Conservation (phyloP, 2,797 vertebrate genomes). For the Buphagus erythrorhynchus region DNA sequence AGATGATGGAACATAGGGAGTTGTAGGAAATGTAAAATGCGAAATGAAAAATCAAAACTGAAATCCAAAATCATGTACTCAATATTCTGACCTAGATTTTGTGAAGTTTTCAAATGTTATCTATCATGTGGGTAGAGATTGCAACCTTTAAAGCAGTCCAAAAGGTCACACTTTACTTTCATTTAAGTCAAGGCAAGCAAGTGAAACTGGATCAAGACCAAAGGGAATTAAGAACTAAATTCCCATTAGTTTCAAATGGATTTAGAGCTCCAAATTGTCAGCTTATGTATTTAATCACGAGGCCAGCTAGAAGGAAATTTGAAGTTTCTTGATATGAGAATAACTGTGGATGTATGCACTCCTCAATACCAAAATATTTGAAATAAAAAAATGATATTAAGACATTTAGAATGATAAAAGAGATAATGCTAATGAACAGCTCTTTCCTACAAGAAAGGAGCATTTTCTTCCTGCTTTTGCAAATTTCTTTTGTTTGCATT, state of each 20-base stretch:
- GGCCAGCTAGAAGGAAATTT: neutral
- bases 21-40: neutral
- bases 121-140: neutral
- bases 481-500: neutral
- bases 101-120: neutral
- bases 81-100: neutral
- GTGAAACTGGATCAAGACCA: constrained; percentile 25
- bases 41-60: neutral
- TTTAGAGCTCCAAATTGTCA: constrained; percentile 15
- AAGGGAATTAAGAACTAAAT: constrained; percentile 41
- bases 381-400: neutral
- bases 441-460: neutral
- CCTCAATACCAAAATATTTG: neutral
- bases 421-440: neutral
- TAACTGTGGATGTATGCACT: neutral
- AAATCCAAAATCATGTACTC: neutral
- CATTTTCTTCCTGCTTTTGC: neutral
- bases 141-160: neutral
- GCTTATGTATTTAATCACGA: neutral
- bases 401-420: neutral
- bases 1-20: neutral
- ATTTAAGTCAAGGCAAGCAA: constrained; percentile 6
- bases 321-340: neutral
- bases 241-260: constrained; percentile 39
- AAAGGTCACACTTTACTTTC: neutral